Base-by-base conservation (phyloP, 2,113 vertebrate genomes). In the Prietella phreatophila region DNA sequence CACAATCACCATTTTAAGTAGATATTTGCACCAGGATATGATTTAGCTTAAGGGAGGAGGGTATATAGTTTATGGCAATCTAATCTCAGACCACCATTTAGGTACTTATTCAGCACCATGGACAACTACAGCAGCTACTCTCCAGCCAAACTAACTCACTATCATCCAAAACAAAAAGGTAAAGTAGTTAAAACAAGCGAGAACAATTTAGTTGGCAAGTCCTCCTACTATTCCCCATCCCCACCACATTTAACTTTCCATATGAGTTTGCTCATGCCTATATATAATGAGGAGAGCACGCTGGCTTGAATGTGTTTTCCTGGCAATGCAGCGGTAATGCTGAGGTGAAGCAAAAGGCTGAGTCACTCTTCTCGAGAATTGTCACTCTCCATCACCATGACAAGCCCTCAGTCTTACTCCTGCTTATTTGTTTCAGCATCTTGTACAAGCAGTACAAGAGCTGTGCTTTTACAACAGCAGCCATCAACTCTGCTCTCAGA, bases 301-400 rank as follows among this genome's bases (percentile, higher is more conserved):
- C 15, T 42, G 7, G 55, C 25, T 27, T 36, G 60, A 69, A 27
- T 79, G 82, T 55, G 78, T 69, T 53, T 79, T 50, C 17, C 42
- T 71, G 22, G 47, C 76, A 55, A 17, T 86, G 50, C 50, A 82
- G 76, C 30, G 36, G 78, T n/a, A 36, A 63, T 79, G 33, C 79
- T 91, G 47, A 88, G 86, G 60, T 91, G 87, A 86, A 89, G 92
- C 90, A 90, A 80, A 84, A 69, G 93, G 91, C 93, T 94, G 93
- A 94, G 90, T 95, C 93, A 93, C 92, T 85, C 90, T 86, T 93
- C 94, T 92, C 92, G 91, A 89, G 93, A 91, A 93, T 93, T 90
- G 93, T 93, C 90, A 90, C 90, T 94, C 94, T 93, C 92, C 90
- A 93, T 93, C 91, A 90, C 87, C 27, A 42, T 92, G 92, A 94